These are phyloP conservation scores for Zaprionus camerounensis DNA, from an alignment of 1,140 invertebrate species.

Conservation along the genomic window DNA sequence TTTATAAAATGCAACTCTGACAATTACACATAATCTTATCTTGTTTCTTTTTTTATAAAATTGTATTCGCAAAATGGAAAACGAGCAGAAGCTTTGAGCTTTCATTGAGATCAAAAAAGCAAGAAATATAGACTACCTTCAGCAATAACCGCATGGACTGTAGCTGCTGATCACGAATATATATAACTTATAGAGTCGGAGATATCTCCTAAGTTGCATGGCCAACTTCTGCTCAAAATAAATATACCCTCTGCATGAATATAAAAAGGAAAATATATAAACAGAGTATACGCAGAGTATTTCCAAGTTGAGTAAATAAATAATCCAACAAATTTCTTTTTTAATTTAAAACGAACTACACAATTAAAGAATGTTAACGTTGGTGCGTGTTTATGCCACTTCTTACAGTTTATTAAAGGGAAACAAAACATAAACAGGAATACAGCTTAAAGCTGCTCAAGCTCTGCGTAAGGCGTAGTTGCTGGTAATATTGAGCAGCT, in stretches of 20 bases:
- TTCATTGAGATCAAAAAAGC: too few relatives aligned
- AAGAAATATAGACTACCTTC: too few relatives aligned
- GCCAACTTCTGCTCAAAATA: too few relatives aligned
- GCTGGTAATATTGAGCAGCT: slow-evolving; percentile 26
- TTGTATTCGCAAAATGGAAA: neutral
- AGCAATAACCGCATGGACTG: too few relatives aligned
- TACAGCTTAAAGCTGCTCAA: neutral
- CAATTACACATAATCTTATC: neutral
- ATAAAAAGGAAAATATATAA: neutral
- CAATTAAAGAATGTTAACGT: neutral
- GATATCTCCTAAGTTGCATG: too few relatives aligned
- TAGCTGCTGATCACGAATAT: too few relatives aligned
- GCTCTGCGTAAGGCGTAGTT: neutral
- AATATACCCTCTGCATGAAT: too few relatives aligned
- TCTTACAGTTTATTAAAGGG: neutral
- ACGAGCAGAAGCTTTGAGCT: too few relatives aligned
- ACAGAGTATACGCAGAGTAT: neutral
- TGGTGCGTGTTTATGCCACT: neutral
- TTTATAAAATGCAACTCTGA: neutral
- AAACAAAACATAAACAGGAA: neutral
- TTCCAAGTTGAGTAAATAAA: neutral
- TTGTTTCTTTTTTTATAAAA: neutral
- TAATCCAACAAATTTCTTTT: neutral
- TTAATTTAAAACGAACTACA: neutral
- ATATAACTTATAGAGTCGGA: too few relatives aligned